Evolutionary conservation across 2,797 vertebrate species (phyloP).

Genomic region (Pterois miles): DNA sequence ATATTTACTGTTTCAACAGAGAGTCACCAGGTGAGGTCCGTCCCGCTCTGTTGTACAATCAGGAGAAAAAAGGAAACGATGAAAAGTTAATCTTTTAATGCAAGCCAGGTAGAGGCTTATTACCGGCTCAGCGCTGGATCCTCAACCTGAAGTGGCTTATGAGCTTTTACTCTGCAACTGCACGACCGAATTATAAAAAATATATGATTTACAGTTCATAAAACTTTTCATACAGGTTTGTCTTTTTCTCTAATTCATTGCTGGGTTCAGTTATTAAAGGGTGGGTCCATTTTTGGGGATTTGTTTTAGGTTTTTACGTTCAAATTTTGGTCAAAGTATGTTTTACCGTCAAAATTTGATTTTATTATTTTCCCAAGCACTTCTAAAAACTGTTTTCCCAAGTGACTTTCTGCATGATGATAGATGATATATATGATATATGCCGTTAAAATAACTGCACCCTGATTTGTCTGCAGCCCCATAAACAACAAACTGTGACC

Average conservation of each 20-base stretch:
- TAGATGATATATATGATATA: too few relatives aligned
- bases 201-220: conserved; percentile 1
- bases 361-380: too few relatives aligned
- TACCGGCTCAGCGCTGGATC: conserved; percentile 47
- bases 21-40: conserved; percentile 73
- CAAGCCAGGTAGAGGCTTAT: conserved; percentile 61
- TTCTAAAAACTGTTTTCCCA: too few relatives aligned
- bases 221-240: background rate
- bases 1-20: conserved; percentile 72
- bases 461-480: too few relatives aligned
- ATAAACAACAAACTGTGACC: too few relatives aligned
- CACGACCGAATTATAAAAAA: conserved; percentile 10
- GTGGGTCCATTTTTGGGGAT: too few relatives aligned
- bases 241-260: background rate
- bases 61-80: conserved; percentile 65
- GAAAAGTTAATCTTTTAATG: conserved; percentile 83
- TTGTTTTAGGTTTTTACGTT: too few relatives aligned
- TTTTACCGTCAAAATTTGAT: too few relatives aligned
- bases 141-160: conserved; percentile 38
- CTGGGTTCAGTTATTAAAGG: too few relatives aligned
- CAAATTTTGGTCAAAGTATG: too few relatives aligned
- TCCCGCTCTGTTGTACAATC: conserved; percentile 48
- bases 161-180: conserved; percentile 24
- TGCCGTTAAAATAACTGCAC: too few relatives aligned
- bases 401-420: too few relatives aligned